Evolutionary conservation across 2,797 vertebrate genomes (phyloP).

Genomic region (Chaunax sp.): DNA sequence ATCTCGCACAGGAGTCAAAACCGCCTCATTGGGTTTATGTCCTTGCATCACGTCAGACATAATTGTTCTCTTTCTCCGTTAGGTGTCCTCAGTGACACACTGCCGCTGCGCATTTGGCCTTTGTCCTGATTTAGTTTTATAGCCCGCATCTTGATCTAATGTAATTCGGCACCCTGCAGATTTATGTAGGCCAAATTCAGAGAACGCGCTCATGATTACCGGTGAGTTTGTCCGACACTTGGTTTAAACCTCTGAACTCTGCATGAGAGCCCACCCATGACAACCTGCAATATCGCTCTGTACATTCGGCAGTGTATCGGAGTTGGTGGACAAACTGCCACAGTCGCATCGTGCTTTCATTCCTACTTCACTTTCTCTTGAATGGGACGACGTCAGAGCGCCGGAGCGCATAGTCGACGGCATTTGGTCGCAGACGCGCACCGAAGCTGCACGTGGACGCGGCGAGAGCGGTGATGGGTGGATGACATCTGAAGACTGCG

Average conservation of each 20-base stretch:
- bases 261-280: neutral
- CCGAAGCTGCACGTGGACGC: constrained; percentile 59
- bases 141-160: constrained; percentile 36
- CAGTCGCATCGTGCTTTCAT: constrained; percentile 35
- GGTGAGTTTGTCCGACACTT: neutral
- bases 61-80: constrained; percentile 40
- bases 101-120: constrained; percentile 17
- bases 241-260: neutral
- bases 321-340: constrained; percentile 9
- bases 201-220: neutral
- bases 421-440: constrained; percentile 56
- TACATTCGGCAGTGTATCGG: too few species aligned
- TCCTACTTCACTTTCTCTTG: constrained; percentile 46
- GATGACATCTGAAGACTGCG: constrained; percentile 43
- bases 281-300: neutral
- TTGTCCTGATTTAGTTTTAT: constrained; percentile 38
- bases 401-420: constrained; percentile 25
- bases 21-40: too few species aligned
- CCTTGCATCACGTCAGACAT: neutral
- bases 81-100: constrained; percentile 63
- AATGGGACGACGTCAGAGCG: constrained; percentile 66
- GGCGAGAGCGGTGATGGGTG: constrained; percentile 8
- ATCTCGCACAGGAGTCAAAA: too few species aligned
- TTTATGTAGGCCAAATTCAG: neutral
- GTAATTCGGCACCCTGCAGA: constrained; percentile 14